Evolutionary conservation across 92 coral and sea anemone species (phyloP).

Genomic region (Micromussa lordhowensis): DNA sequence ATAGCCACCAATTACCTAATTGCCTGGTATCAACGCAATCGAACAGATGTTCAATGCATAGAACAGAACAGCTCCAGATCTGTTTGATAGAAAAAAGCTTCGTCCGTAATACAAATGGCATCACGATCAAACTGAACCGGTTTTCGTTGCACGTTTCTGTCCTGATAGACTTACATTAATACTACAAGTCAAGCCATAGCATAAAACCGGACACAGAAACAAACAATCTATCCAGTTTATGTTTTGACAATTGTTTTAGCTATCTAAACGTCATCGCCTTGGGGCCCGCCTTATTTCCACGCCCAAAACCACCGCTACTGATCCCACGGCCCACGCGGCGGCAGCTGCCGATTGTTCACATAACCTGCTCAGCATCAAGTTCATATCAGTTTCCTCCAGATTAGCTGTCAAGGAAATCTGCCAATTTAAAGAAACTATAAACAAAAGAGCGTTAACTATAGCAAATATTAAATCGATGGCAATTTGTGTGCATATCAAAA

Average conservation of each 20-base stretch:
- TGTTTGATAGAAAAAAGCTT: too few species aligned
- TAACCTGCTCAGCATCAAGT: neutral
- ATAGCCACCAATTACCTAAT: too few species aligned
- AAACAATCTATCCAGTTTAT: neutral
- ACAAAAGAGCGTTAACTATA: slow-evolving; percentile 3
- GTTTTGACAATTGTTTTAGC: neutral
- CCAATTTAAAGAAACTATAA: slow-evolving; percentile 3
- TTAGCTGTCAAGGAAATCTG: slow-evolving; percentile 26
- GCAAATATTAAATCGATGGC: neutral
- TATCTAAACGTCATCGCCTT: neutral
- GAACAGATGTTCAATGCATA: too few species aligned
- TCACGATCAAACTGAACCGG: too few species aligned
- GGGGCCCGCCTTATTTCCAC: neutral
- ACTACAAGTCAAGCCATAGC: too few species aligned
- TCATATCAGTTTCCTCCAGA: slow-evolving; percentile 22
- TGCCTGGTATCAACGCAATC: too few species aligned
- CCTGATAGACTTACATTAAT: too few species aligned
- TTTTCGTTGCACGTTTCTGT: too few species aligned
- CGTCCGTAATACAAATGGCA: too few species aligned
- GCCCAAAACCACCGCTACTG: neutral
- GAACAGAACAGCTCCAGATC: too few species aligned
- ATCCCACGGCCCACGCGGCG: neutral
- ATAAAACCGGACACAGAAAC: neutral
- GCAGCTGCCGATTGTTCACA: neutral
- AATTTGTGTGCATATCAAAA: neutral